phyloP scores from a whole-genome alignment of 2,888 invertebrate species.

The Andrena flavipes region DNA sequence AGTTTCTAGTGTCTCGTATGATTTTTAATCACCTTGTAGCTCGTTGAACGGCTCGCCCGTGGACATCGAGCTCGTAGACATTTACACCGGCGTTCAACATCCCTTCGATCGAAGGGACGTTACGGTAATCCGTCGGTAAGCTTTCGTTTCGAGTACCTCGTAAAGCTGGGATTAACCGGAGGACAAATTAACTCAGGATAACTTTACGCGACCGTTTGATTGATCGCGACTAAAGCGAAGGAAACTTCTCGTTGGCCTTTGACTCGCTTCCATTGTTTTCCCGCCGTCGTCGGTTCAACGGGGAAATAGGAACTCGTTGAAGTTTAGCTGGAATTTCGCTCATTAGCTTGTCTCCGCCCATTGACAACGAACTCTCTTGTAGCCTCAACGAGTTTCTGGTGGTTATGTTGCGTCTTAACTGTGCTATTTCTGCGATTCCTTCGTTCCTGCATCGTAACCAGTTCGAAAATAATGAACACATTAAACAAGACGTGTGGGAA shows the following conservation, averaged over 20 bases:
- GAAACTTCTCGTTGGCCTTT: constrained; percentile 10
- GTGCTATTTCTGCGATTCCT: background rate
- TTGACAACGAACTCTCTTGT: background rate
- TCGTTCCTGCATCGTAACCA: background rate
- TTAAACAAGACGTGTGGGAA: too few species aligned
- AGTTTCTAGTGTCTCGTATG: background rate
- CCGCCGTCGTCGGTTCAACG: background rate
- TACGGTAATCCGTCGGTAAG: constrained; percentile 68
- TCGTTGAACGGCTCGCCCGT: background rate
- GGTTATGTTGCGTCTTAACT: background rate
- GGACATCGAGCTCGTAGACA: background rate
- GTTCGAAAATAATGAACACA: too few species aligned
- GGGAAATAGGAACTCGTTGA: constrained; percentile 11
- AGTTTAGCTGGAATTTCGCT: constrained; percentile 8
- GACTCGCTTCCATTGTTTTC: constrained; percentile 1
- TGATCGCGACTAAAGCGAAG: constrained; percentile 34
- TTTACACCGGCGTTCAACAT: constrained; percentile 20
- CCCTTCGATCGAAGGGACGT: constrained; percentile 56
- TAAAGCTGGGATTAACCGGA: constrained; percentile 66
- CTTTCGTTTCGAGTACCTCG: constrained; percentile 66
- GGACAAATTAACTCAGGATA: constrained; percentile 70
- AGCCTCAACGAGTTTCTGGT: background rate
- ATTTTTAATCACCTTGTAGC: background rate
- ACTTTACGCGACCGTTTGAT: constrained; percentile 50
- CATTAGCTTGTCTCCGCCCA: constrained; percentile 18